Percentiles rank a stretch among this genome's conserved stretches.
phyloP scores from a whole-genome alignment of 2,797 vertebrate genomes.

The Pelochelys cantorii region DNA sequence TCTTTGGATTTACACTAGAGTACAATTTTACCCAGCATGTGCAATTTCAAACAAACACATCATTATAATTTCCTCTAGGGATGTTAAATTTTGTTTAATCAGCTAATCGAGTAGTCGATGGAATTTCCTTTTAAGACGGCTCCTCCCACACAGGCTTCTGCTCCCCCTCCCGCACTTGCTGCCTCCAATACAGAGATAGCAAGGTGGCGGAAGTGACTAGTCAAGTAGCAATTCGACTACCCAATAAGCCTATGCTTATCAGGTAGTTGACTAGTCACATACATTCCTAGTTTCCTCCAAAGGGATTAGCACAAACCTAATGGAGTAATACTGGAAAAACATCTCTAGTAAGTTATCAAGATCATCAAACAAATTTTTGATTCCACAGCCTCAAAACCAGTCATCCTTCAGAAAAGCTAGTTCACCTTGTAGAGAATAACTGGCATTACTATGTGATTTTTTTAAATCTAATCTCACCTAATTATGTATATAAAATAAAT shows the following conservation, averaged over 20 bases:
- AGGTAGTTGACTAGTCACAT: too few species aligned
- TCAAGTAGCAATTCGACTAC: too few species aligned
- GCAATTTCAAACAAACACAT: not conserved
- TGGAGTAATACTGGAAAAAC: not conserved
- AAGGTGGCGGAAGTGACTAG: too few species aligned
- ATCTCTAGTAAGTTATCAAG: not conserved
- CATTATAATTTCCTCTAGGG: too few species aligned
- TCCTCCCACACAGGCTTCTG: too few species aligned
- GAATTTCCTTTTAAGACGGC: too few species aligned
- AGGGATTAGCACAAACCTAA: not conserved
- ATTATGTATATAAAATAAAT: constrained; percentile 41
- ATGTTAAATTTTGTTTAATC: too few species aligned
- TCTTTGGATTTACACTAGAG: not conserved
- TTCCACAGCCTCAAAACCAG: not conserved
- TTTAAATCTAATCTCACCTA: constrained; percentile 35
- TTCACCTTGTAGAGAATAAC: not conserved
- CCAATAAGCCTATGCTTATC: too few species aligned
- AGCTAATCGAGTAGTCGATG: too few species aligned
- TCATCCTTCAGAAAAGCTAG: not conserved
- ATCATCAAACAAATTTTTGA: not conserved
- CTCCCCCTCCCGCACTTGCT: too few species aligned
- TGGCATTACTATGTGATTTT: not conserved
- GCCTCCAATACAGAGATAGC: too few species aligned
- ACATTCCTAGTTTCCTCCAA: accelerated
- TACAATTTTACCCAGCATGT: not conserved